phyloP scores from a whole-genome alignment of 2,888 invertebrate genomes.

The Phytoseiulus persimilis region DNA sequence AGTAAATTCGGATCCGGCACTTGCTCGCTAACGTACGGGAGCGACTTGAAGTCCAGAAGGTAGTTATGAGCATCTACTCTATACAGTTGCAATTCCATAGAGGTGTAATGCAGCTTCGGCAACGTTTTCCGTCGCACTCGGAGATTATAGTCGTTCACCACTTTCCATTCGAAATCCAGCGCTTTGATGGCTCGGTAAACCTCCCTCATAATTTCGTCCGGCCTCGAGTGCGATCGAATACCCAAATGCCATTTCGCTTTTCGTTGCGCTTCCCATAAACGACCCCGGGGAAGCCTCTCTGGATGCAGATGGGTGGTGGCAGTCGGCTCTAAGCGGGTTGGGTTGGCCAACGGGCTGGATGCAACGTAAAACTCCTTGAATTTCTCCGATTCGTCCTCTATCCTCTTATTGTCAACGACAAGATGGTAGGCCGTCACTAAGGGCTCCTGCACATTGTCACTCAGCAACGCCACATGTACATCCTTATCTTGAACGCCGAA shows the following conservation, averaged over 20 bases:
- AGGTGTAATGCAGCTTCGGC: constrained; percentile 63
- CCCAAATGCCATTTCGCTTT: constrained; percentile 49
- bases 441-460: constrained; percentile 96
- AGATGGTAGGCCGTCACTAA: constrained; percentile 95
- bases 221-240: constrained; percentile 95
- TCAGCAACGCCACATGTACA: constrained; percentile 83
- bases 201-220: constrained; percentile 99
- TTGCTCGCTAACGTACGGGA: constrained; percentile 53
- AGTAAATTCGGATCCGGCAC: constrained; percentile 35
- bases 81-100: constrained; percentile 97
- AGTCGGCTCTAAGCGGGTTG: neutral
- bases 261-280: constrained; percentile 41
- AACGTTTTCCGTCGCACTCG: constrained; percentile 79
- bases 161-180: constrained; percentile 95
- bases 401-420: constrained; percentile 93
- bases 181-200: constrained; percentile 98
- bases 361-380: constrained; percentile 80
- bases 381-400: constrained; percentile 86
- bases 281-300: constrained; percentile 13
- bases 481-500: constrained; percentile 87
- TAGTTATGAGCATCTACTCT: constrained; percentile 98
- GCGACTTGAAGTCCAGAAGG: constrained; percentile 90
- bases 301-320: neutral
- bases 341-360: constrained; percentile 66
- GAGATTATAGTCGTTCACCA: constrained; percentile 91